phyloP scores from a whole-genome alignment of 2,888 invertebrate genomes.

The Xestia xanthographa region DNA sequence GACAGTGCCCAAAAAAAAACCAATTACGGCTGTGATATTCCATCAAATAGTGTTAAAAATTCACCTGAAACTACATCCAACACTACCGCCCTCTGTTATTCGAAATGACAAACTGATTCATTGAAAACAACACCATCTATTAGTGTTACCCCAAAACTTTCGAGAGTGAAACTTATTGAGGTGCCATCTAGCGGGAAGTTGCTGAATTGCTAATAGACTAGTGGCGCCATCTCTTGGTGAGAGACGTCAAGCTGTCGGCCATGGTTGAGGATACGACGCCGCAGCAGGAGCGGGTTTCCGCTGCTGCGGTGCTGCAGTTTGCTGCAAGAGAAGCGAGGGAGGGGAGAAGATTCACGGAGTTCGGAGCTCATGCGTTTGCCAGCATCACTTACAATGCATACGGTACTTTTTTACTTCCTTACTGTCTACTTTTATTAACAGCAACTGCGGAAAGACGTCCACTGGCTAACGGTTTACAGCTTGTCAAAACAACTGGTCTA shows the following conservation, averaged over 20 bases:
- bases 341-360: constrained; percentile 84
- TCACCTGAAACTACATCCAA: constrained; percentile 11
- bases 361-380: constrained; percentile 86
- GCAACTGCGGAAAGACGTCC: not conserved
- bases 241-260: constrained; percentile 61
- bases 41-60: too few relatives aligned
- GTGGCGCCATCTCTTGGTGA: constrained; percentile 64
- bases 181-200: constrained; percentile 27
- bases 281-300: constrained; percentile 81
- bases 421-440: not conserved
- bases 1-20: constrained; percentile 57
- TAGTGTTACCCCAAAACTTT: constrained; percentile 25
- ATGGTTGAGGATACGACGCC: constrained; percentile 85
- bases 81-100: constrained; percentile 41
- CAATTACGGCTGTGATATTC: constrained; percentile 45
- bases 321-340: constrained; percentile 87
- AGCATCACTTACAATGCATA: constrained; percentile 86
- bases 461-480: not conserved
- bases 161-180: constrained; percentile 3
- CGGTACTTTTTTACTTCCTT: constrained; percentile 73
- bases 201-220: constrained; percentile 14
- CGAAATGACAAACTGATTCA: constrained; percentile 20
- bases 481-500: not conserved
- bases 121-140: constrained; percentile 60
- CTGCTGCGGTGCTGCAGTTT: constrained; percentile 86